phyloP scores from a whole-genome alignment of 37 sponge, comb jelly and placozoan genomes.

The Beroe forskalii region DNA sequence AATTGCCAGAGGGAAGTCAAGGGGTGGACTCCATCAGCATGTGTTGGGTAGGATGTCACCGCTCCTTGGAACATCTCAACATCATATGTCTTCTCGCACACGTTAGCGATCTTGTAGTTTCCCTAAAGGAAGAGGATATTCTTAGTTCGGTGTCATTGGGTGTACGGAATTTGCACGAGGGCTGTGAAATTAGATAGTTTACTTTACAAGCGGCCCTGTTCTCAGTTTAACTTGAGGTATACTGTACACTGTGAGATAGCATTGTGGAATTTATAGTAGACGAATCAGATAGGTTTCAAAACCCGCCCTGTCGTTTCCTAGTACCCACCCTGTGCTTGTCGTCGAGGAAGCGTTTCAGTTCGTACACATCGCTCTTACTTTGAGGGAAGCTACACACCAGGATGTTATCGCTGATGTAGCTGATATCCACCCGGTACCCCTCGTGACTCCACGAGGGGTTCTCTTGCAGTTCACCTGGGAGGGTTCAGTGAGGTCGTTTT shows the following conservation, averaged over 20 bases:
- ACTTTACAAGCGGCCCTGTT: too few species aligned
- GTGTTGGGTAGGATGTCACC: conserved; percentile 42
- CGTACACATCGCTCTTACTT: conserved; percentile 47
- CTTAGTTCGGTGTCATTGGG: too few species aligned
- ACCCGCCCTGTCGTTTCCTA: too few species aligned
- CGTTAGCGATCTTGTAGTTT: conserved; percentile 36
- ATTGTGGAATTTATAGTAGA: too few species aligned
- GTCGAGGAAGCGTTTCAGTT: conserved; percentile 54
- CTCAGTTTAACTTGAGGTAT: too few species aligned
- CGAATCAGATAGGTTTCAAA: too few species aligned
- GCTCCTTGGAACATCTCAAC: not conserved
- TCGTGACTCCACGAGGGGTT: conserved; percentile 55
- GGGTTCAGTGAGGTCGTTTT: not conserved
- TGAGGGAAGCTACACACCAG: conserved; percentile 61
- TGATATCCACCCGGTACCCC: conserved; percentile 52
- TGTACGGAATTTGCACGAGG: too few species aligned
- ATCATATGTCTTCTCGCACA: conserved; percentile 51
- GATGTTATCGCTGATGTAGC: conserved; percentile 55
- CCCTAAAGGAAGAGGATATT: conserved; percentile 19
- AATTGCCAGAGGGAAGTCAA: conserved; percentile 34
- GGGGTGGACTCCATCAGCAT: not conserved
- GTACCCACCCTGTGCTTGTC: conserved; percentile 48
- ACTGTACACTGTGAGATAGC: too few species aligned
- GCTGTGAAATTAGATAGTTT: too few species aligned
- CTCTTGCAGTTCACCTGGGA: conserved; percentile 38